A percentile compares a stretch with the other conserved stretches of the same genome.
Evolutionary conservation across 2,113 vertebrate genomes (phyloP).

Genomic region (Nothoprocta pentlandii): DNA sequence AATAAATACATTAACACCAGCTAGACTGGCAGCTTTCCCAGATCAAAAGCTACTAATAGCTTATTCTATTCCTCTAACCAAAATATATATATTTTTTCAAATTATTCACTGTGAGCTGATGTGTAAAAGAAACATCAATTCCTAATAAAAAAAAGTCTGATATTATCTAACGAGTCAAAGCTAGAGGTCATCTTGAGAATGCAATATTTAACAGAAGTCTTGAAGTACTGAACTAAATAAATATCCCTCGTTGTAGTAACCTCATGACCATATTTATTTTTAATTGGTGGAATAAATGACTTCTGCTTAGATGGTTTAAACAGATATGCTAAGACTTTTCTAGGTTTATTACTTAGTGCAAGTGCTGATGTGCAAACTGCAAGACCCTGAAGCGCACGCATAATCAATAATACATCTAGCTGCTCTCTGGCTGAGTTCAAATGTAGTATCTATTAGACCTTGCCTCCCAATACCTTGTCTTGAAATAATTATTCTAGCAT

Average conservation of each 20-base stretch:
- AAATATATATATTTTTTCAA: not conserved
- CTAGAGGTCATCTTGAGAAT: constrained; percentile 41
- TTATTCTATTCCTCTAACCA: constrained; percentile 38
- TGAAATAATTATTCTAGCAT: constrained; percentile 65
- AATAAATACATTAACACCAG: constrained; percentile 14
- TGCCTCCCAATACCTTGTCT: constrained; percentile 42
- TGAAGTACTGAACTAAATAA: constrained; percentile 59
- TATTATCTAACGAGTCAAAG: constrained; percentile 61
- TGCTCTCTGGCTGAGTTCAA: constrained; percentile 34
- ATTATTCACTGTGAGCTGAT: constrained; percentile 37
- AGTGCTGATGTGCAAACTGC: constrained; percentile 55
- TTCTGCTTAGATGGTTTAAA: constrained; percentile 61
- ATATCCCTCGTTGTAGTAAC: constrained; percentile 37
- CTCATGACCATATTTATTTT: constrained; percentile 63
- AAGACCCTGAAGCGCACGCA: constrained; percentile 11
- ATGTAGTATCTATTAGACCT: constrained; percentile 47
- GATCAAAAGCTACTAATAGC: constrained; percentile 56
- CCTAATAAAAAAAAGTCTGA: constrained; percentile 58
- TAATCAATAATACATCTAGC: constrained; percentile 72
- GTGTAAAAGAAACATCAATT: constrained; percentile 59
- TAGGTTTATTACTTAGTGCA: constrained; percentile 57
- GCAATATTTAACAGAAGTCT: constrained; percentile 41
- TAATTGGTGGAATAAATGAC: constrained; percentile 72
- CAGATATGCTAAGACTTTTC: constrained; percentile 39
- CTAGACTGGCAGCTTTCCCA: constrained; percentile 61